Evolutionary conservation across 2,113 vertebrate genomes (phyloP), one percentile per base, ranked within the genome.

Genomic region (Bubo bubo): DNA sequence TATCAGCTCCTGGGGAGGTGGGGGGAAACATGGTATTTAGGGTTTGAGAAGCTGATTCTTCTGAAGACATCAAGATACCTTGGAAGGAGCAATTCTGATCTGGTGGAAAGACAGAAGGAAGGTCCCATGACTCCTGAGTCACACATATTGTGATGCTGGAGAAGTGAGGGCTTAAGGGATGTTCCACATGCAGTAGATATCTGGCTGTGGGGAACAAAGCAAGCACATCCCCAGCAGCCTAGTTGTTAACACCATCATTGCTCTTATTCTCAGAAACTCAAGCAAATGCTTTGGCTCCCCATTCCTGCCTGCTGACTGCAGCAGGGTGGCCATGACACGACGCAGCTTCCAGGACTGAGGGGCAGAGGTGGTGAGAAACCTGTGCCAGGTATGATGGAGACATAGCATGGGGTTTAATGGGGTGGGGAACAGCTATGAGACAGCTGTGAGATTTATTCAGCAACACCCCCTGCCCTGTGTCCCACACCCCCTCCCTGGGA

Each of bases 331-430:
- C 59, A 90, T 82, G 80, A 74, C 74, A 88, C 92, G 94, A 87
- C 52, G 24, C 73, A 79, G 24, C 43, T 58, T 76, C 92, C 64
- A 35, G 63, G 47, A 88, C 85, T 89, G 88, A 97, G 63, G 35
- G 24, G 28, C 63, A 89, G 47, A 83, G 55, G 90, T 43, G 24
- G 75, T 76, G 68, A 84, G 92, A 92, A 53, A 77, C 56, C 24
- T 68, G n/a, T 90, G 58, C 90, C 84, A 87, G 97, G 97, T 98
- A 96, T 55, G 94, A 76, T 3, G 18, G 32, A 82, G 49, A 62
- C 49, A 66, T 50, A 72, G 6, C 26, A 9, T 34, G 27, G n/a
- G 32, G 23, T 85, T 87, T 85, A 81, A 59, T 75, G 60, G 20
- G 1, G 2, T n/a, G 70, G 49, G 34, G 30, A 72, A 68, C 26